These are phyloP conservation scores for Drosophila erecta DNA, from an alignment of 1,140 invertebrate species.

Conservation along the genomic window DNA sequence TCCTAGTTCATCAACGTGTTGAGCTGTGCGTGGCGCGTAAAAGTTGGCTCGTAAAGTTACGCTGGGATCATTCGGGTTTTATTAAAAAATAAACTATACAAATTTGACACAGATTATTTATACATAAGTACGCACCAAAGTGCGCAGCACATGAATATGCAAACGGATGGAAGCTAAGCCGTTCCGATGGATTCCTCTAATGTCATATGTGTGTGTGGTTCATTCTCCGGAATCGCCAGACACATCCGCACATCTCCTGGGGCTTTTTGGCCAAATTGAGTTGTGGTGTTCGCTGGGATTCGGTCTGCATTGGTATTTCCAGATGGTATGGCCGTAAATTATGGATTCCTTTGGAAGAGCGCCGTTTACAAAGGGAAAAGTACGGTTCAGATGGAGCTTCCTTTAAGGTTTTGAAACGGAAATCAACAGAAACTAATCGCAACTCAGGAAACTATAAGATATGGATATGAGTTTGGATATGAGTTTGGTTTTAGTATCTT, in stretches of 20 bases:
- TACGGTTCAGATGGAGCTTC: neutral
- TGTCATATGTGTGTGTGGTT: conserved; percentile 6
- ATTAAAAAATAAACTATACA: conserved; percentile 82
- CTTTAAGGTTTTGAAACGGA: neutral
- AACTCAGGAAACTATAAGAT: conserved; percentile 5
- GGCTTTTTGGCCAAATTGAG: conserved; percentile 23
- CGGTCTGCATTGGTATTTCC: neutral
- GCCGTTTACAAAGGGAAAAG: conserved; percentile 1
- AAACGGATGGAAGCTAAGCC: conserved; percentile 32
- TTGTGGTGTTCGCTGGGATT: conserved; percentile 28
- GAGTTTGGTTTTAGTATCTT: neutral
- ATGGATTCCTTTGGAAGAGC: conserved; percentile 5
- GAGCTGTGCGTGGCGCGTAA: conserved; percentile 56
- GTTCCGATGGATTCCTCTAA: conserved; percentile 21
- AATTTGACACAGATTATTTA: conserved; percentile 77
- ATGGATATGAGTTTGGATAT: neutral
- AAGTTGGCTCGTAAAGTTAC: conserved; percentile 69
- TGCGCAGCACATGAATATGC: conserved; percentile 45
- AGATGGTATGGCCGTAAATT: conserved; percentile 19
- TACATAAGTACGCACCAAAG: conserved; percentile 54
- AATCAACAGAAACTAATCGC: neutral
- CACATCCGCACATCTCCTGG: conserved; percentile 1
- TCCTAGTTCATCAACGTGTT: conserved; percentile 74
- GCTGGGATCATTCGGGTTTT: conserved; percentile 71
- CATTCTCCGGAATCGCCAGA: conserved; percentile 5